Evolutionary conservation across 1,140 invertebrate genomes (phyloP), one percentile per base, ranked within the genome.

Genomic region (Drosophila truncata): DNA sequence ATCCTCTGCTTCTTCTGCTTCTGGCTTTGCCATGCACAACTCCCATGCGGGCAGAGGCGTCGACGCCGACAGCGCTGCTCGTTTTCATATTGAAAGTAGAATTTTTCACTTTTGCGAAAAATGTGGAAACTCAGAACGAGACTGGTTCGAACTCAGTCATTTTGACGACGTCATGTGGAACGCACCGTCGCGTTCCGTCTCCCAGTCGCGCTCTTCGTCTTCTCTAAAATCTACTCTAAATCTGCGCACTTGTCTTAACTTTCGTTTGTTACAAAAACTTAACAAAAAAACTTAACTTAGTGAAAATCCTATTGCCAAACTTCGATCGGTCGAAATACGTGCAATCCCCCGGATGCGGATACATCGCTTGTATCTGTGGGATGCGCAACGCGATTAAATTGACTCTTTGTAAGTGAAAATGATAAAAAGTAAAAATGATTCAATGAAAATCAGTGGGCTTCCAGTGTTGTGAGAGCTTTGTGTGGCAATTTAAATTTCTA

Each of bases 11-110:
- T 63, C 55, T 57, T 44, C 18, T 31, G 23, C 63, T 59, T 55
- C 20, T 42, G 35, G 13, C 41, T 73, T 76, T 87, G 69, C 67
- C 74, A 63, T 90, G 85, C 85, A 91, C 85, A 90, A 90, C 85
- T 90, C 81, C 85, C 75, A 74, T 66, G 80, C 69, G 60, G 49
- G 46, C 77, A 46, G 72, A 35, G 66, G 54, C 8, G 75, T 50
- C n/a, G 27, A 8, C 23, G 49, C 20, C 61, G 63, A 37, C 66
- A 52, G 63, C 77, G 66, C 75, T 67, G 81, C 62, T 74, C 81
- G 82, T 90, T 90, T 90, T 90, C 86, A 90, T 90, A 90, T 90
- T 90, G 85, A 90, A 90, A 90, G 85, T 90, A 91, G 85, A 90
- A 90, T 90, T 90, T 90, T 90, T 90, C 85, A 90, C 86, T 90